phyloP scores from a whole-genome alignment of 2,113 vertebrate species.

The Eubucco bourcierii region DNA sequence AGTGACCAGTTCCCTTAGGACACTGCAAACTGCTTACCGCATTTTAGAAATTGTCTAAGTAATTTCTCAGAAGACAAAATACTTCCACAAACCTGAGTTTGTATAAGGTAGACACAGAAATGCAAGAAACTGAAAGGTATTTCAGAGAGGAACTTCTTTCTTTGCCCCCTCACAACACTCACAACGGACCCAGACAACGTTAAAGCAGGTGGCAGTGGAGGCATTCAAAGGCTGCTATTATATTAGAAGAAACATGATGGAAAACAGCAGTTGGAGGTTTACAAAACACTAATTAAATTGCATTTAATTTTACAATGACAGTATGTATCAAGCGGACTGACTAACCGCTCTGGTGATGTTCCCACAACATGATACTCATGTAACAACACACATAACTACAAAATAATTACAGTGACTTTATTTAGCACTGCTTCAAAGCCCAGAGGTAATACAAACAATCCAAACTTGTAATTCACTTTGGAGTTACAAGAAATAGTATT shows the following conservation, averaged over 20 bases:
- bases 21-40: not conserved
- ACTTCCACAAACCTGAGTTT: not conserved
- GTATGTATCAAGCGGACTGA: not conserved
- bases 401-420: constrained; percentile 17
- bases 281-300: not conserved
- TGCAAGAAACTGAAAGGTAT: not conserved
- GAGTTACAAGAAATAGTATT: not conserved
- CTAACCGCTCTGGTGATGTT: not conserved
- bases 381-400: not conserved
- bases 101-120: not conserved
- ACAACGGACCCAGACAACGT: not conserved
- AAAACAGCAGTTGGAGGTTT: not conserved
- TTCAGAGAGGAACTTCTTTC: not conserved
- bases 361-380: not conserved
- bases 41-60: not conserved
- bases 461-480: not conserved
- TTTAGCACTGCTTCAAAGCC: not conserved
- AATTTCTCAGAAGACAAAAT: not conserved
- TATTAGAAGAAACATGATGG: not conserved
- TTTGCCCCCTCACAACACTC: not conserved
- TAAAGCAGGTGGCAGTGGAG: not conserved
- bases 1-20: not conserved
- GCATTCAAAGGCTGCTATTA: not conserved
- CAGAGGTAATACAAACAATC: not conserved
- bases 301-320: not conserved